These are phyloP conservation scores for Hylaeus anthracinus DNA, from an alignment of 1,140 invertebrate species.

Conservation along the genomic window DNA sequence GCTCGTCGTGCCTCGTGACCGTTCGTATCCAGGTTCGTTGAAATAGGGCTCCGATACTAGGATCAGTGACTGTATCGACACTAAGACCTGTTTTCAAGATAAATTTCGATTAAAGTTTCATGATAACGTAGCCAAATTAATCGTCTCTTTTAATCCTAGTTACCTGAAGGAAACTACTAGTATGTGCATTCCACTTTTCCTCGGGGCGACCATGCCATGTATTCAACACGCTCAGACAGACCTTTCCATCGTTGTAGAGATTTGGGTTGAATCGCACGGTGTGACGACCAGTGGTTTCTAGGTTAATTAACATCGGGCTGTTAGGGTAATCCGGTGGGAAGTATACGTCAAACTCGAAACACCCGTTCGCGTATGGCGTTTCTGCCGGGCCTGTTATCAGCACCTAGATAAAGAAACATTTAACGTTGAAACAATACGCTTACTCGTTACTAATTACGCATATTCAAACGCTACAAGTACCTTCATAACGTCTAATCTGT, in stretches of 20 bases:
- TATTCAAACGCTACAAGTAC: slow-evolving; percentile 75
- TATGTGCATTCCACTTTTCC: slow-evolving; percentile 99
- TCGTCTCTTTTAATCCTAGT: background rate
- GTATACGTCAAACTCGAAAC: slow-evolving; percentile 95
- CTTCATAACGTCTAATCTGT: slow-evolving; percentile 97
- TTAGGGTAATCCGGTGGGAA: slow-evolving; percentile 94
- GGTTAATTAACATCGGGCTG: slow-evolving; percentile 91
- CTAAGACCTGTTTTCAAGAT: slow-evolving; percentile 87
- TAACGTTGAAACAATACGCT: background rate
- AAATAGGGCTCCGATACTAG: slow-evolving; percentile 98
- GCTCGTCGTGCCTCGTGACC: slow-evolving; percentile 92
- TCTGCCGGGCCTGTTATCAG: slow-evolving; percentile 95
- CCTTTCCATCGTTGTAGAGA: slow-evolving; percentile 98
- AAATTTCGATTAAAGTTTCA: background rate
- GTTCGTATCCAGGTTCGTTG: slow-evolving; percentile 98
- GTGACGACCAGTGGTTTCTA: slow-evolving; percentile 96
- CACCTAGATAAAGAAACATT: slow-evolving; percentile 83
- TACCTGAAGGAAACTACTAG: slow-evolving; percentile 97
- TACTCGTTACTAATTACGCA: background rate
- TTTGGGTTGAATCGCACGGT: slow-evolving; percentile 98
- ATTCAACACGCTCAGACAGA: slow-evolving; percentile 96
- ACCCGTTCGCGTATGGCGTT: slow-evolving; percentile 94
- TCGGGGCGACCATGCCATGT: slow-evolving; percentile 99
- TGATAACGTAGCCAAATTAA: background rate
- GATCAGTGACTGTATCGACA: slow-evolving; percentile 98